Evolutionary conservation across 1,140 invertebrate genomes (phyloP).

Genomic region (Parapsyche elsis): DNA sequence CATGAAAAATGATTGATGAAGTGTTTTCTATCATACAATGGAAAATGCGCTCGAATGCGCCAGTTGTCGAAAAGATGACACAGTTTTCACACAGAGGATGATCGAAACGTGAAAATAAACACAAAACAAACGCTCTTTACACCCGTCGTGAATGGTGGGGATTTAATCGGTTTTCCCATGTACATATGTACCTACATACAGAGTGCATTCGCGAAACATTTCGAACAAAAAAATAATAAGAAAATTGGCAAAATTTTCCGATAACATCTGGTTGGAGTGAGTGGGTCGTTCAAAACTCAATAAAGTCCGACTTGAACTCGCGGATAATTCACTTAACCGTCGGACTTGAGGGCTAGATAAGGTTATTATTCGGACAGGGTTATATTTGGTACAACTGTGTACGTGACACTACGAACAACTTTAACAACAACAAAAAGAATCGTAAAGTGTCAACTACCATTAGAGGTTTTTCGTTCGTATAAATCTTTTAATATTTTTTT

Average conservation of each 20-base stretch:
- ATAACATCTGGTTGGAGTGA: background rate
- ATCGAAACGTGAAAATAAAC: background rate
- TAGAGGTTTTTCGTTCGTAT: no score
- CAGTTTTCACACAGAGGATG: background rate
- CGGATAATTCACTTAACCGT: slow-evolving; percentile 17
- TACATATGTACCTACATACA: no score
- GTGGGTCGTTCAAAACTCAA: slow-evolving; percentile 16
- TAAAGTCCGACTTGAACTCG: slow-evolving; percentile 7
- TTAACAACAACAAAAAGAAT: background rate
- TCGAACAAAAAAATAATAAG: slow-evolving; percentile 2
- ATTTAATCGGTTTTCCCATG: no score
- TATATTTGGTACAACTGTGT: background rate
- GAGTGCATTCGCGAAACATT: background rate
- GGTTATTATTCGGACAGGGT: no score
- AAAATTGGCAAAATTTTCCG: background rate
- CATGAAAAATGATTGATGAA: slow-evolving; percentile 24
- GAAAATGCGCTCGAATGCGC: slow-evolving; percentile 21
- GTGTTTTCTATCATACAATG: background rate
- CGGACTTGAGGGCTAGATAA: background rate
- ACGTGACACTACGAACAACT: background rate
- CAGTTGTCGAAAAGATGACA: background rate
- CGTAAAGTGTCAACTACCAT: background rate
- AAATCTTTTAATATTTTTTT: no score
- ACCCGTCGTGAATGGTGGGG: no score
- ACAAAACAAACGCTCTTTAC: background rate